phyloP scores from a whole-genome alignment of 2,888 invertebrate species.

The Drosophila paucipuncta region DNA sequence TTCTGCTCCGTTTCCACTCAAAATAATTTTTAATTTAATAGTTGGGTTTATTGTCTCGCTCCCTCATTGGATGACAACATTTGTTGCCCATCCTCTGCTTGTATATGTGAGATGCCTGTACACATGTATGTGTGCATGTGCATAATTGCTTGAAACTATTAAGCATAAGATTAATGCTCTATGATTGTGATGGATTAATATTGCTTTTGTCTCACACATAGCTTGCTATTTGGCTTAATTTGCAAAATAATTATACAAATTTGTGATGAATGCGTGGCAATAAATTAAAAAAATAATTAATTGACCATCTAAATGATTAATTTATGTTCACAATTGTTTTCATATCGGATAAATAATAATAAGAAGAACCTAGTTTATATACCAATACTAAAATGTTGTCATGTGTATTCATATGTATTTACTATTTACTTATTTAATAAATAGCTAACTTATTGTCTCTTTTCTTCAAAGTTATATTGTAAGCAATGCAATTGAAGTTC shows the following conservation, averaged over 20 bases:
- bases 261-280: constrained; percentile 24
- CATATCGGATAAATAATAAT: background rate
- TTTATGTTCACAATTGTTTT: background rate
- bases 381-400: background rate
- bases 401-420: background rate
- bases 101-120: background rate
- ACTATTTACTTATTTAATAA: background rate
- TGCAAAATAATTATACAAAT: constrained; percentile 43
- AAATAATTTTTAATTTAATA: constrained; percentile 25
- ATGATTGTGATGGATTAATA: constrained; percentile 54
- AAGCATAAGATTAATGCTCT: constrained; percentile 65
- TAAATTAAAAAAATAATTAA: constrained; percentile 38
- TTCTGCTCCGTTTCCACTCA: constrained; percentile 15
- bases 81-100: background rate
- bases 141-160: constrained; percentile 55
- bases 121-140: constrained; percentile 4
- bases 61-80: constrained; percentile 13
- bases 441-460: background rate
- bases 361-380: background rate
- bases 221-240: constrained; percentile 22
- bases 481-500: background rate
- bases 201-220: constrained; percentile 22
- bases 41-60: constrained; percentile 11
- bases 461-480: background rate
- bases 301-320: background rate